These are phyloP conservation scores for Enteromius afrohamiltoni DNA, from an alignment of 2,797 vertebrate species.

Conservation along the genomic window DNA sequence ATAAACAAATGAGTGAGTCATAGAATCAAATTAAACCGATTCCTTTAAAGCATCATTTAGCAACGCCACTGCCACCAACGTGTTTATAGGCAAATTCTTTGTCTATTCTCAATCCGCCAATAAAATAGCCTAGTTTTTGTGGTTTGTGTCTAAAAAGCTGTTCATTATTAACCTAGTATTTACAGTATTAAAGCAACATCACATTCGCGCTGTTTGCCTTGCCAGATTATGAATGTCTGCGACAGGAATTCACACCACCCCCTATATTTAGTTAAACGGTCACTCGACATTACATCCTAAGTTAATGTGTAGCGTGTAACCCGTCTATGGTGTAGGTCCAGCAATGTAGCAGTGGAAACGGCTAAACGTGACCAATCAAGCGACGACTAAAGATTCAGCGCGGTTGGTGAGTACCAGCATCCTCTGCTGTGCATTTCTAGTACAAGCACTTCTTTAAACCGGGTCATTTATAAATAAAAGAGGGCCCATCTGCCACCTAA, in stretches of 20 bases:
- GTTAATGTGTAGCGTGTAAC: background rate
- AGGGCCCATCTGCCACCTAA: slow-evolving; percentile 15
- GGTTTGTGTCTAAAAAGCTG: background rate
- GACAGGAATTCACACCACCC: background rate
- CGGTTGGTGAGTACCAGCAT: background rate
- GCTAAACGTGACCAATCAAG: background rate
- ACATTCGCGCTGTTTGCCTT: background rate
- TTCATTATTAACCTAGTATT: background rate
- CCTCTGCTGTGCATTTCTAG: background rate
- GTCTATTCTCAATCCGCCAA: background rate
- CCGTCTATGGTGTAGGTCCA: background rate
- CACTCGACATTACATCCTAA: background rate
- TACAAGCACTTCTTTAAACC: background rate
- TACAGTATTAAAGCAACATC: background rate
- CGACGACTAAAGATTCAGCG: background rate
- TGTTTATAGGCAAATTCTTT: background rate
- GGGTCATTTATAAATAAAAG: slow-evolving; percentile 15
- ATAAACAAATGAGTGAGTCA: background rate
- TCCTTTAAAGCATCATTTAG: background rate
- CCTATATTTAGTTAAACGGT: background rate
- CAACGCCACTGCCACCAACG: background rate
- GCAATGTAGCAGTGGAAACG: background rate
- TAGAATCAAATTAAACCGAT: background rate
- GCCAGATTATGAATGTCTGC: background rate
- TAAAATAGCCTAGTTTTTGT: background rate